Evolutionary conservation across 2,113 vertebrate species (phyloP), one percentile per base, ranked within the genome.

Genomic region (Leucopsar rothschildi): DNA sequence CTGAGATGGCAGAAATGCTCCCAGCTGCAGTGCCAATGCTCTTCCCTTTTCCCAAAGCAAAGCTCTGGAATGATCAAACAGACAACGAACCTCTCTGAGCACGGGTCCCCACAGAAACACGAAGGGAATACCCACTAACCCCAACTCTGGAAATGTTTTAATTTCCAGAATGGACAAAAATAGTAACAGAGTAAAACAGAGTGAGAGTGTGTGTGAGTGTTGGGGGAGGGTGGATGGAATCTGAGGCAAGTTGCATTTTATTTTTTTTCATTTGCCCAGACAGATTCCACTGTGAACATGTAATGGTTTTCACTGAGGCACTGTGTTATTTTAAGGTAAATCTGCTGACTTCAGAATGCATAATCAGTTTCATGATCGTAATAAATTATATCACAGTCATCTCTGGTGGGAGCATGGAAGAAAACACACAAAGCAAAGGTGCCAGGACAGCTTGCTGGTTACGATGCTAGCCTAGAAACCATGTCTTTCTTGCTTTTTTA

Each of bases 271-370:
- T 79, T 88, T 90, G 42, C 71, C 70, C 88, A 83, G 89, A 79
- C 47, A 59, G 71, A 95, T 97, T 92, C 86, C 84, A 89, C 93
- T 89, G 80, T 70, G 95, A 94, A 49, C 88, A 81, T 82, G 88
- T 93, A 92, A 93, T 95, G 72, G 79, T 78, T 94, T 92, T 93
- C 79, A 92, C 55, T 86, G 83, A 95, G 77, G 80, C 88, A 57
- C 94, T 83, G 88, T 95, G 85, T 93, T 96, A 88, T 92, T 94
- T 94, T 94, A 94, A 92, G 91, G 91, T 95, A 94, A 94, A 93
- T 94, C 94, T 92, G 83, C 88, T 93, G 93, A 89, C 86, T 96
- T 95, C 73, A 95, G 96, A 94, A 93, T 92, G 77, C 77, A 78
- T 94, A 91, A 92, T 95, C 86, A 72, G 94, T 75, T 95, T 91